These are phyloP conservation scores for Sus scrofa DNA, from an alignment of 2,113 vertebrate species.

Conservation along the genomic window DNA sequence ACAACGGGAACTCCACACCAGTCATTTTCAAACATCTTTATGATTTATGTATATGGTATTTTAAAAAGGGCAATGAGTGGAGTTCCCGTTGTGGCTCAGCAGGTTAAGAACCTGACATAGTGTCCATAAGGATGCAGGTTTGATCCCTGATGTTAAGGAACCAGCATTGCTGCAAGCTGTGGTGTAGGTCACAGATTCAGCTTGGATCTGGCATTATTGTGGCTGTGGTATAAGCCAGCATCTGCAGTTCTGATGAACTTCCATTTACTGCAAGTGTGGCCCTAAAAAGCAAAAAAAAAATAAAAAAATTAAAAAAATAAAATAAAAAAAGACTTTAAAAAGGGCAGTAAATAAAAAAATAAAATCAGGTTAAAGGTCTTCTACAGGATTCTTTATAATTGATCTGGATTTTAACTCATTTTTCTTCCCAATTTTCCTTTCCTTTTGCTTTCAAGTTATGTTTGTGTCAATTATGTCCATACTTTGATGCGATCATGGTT, in stretches of 20 bases:
- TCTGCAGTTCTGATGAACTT: no score
- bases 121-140: no score
- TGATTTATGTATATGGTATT: neutral
- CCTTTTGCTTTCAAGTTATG: conserved; percentile 8
- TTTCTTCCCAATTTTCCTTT: neutral
- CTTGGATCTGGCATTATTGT: no score
- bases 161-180: no score
- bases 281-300: no score
- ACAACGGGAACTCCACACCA: neutral
- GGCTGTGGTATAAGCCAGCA: no score
- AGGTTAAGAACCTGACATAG: no score
- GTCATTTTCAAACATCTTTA: conserved; percentile 6
- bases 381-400: conserved; percentile 4
- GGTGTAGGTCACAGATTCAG: no score
- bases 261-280: no score
- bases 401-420: neutral
- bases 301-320: neutral
- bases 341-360: no score
- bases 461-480: neutral
- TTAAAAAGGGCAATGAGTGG: conserved; percentile 24
- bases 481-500: neutral
- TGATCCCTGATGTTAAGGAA: no score
- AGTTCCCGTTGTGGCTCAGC: no score
- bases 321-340: neutral
- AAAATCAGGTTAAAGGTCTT: neutral